Conservation (phyloP, 2,888 invertebrate genomes). For the Chymomyza fuscimana region DNA sequence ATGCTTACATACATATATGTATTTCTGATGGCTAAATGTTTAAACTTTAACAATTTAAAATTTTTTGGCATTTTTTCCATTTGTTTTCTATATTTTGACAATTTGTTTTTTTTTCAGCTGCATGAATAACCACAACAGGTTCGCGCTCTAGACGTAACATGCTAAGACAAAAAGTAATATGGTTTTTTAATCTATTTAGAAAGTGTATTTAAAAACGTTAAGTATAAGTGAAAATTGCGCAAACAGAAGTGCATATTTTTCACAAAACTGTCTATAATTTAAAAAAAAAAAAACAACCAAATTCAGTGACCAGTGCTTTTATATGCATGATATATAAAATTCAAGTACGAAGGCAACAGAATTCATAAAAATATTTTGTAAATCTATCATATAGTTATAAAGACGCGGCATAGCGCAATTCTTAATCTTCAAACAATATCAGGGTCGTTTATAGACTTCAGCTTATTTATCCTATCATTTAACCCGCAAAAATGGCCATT, state of each 20-base stretch:
- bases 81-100: constrained; percentile 28
- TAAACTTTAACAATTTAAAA: not conserved
- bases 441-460: no score
- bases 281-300: constrained; percentile 5
- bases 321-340: not conserved
- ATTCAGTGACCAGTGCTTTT: constrained; percentile 7
- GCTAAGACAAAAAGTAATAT: constrained; percentile 75
- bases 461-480: no score
- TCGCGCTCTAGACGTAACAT: constrained; percentile 70
- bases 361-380: not conserved
- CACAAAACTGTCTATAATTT: constrained; percentile 5
- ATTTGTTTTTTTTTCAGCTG: constrained; percentile 77
- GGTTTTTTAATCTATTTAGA: constrained; percentile 77
- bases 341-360: not conserved
- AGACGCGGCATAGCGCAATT: no score
- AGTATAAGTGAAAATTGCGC: constrained; percentile 6
- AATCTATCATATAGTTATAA: no score
- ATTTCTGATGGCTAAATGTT: not conserved
- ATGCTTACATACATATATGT: constrained; percentile 13
- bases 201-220: constrained; percentile 72
- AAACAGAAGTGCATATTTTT: not conserved
- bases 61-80: constrained; percentile 1
- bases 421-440: no score
- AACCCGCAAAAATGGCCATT: no score
- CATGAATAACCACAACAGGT: constrained; percentile 78